Percentiles rank a stretch among this genome's conserved stretches.
Evolutionary conservation across 2,113 vertebrate species (phyloP).

Genomic region (Petroica traversi): DNA sequence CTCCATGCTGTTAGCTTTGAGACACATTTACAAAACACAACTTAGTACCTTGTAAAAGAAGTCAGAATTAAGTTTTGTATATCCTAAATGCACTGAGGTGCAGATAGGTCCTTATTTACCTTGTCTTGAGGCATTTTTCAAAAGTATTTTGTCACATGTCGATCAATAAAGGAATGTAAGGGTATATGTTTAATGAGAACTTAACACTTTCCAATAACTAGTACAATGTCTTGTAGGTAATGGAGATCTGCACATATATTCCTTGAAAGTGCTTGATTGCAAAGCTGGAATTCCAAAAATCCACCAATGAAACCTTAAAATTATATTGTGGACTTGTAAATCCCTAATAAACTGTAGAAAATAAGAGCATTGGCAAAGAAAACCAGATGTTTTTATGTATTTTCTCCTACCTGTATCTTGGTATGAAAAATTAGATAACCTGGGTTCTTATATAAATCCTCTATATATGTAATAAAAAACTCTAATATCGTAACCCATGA

Average conservation of each 20-base stretch:
- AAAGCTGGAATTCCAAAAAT: neutral
- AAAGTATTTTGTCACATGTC: neutral
- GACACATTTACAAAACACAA: neutral
- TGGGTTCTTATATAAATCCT: neutral
- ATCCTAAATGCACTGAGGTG: neutral
- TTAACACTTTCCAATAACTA: neutral
- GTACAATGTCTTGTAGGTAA: neutral
- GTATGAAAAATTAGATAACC: neutral
- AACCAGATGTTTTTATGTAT: fast-evolving
- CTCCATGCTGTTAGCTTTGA: neutral
- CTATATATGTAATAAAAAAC: neutral
- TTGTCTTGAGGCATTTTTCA: neutral
- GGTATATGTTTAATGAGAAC: neutral
- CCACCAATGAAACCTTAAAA: neutral
- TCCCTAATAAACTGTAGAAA: neutral
- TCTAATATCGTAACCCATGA: neutral
- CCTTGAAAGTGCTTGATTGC: neutral
- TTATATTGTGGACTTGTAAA: neutral
- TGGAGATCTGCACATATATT: neutral
- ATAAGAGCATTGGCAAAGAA: neutral
- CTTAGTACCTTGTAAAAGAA: neutral
- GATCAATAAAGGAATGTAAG: neutral
- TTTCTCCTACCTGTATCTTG: neutral
- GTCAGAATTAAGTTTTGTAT: neutral
- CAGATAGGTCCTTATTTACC: neutral